Percentiles rank a stretch among this genome's conserved stretches.
Conservation (phyloP, 2,113 vertebrate genomes). For the Phalacrocorax carbo region DNA sequence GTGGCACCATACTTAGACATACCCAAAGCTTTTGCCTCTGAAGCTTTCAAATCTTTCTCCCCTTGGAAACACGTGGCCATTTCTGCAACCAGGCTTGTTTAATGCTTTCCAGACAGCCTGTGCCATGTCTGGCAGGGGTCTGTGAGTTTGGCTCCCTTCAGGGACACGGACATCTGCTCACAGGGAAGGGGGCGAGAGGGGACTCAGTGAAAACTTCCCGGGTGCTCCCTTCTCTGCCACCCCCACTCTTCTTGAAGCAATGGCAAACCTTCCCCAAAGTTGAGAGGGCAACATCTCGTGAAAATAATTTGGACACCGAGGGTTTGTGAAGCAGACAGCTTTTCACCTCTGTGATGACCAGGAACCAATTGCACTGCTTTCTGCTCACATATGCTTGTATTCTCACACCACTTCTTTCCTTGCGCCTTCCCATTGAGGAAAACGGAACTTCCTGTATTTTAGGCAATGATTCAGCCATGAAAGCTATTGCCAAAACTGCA, state of each 20-base stretch:
- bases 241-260: neutral
- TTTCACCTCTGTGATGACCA: neutral
- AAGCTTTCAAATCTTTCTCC: neutral
- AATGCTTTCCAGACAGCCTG: neutral
- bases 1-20: neutral
- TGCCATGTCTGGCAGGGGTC: neutral
- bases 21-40: neutral
- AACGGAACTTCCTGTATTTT: neutral
- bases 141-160: accelerated
- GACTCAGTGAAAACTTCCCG: neutral
- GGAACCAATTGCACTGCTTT: neutral
- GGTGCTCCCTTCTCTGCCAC: neutral
- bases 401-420: neutral
- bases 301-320: neutral
- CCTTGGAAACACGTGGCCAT: neutral
- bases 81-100: neutral
- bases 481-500: neutral
- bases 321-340: neutral
- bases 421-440: neutral
- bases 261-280: neutral
- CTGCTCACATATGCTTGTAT: neutral
- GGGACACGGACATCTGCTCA: neutral
- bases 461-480: neutral
- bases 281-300: neutral
- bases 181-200: accelerated